Evolutionary conservation across 1,140 invertebrate species (phyloP).

Genomic region (Drosophila sp.): DNA sequence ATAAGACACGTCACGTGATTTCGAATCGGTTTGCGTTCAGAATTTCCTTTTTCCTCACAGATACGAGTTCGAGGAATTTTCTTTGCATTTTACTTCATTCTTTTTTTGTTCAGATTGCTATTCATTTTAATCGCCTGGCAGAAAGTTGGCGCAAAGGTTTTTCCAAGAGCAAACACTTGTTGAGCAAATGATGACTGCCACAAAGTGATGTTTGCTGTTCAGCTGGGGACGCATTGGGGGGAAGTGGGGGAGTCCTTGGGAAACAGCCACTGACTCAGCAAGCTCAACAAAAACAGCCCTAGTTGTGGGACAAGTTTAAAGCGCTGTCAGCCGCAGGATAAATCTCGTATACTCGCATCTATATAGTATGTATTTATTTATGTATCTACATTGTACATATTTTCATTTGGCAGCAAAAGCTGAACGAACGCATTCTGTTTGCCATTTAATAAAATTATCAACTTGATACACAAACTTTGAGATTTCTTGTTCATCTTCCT

Average conservation of each 20-base stretch:
- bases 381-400: slow-evolving; percentile 4
- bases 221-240: slow-evolving; percentile 34
- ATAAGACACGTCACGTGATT: slow-evolving; percentile 80
- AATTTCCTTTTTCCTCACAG: slow-evolving; percentile 4
- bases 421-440: slow-evolving; percentile 59
- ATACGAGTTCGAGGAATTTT: not conserved
- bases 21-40: slow-evolving; percentile 1
- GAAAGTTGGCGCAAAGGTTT: slow-evolving; percentile 66
- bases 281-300: slow-evolving; percentile 8
- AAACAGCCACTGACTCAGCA: slow-evolving; percentile 55
- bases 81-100: slow-evolving; percentile 18
- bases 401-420: slow-evolving; percentile 37
- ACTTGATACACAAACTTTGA: slow-evolving; percentile 63
- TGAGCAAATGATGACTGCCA: slow-evolving; percentile 78
- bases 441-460: slow-evolving; percentile 74
- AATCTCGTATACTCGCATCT: slow-evolving; percentile 24
- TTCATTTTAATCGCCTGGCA: slow-evolving; percentile 53
- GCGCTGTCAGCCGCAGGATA: slow-evolving; percentile 17
- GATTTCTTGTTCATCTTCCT: slow-evolving; percentile 23
- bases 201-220: slow-evolving; percentile 77
- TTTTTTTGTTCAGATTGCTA: slow-evolving; percentile 30
- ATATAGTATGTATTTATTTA: not conserved
- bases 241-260: not conserved
- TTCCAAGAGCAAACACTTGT: slow-evolving; percentile 74
- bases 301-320: slow-evolving; percentile 38